Conservation (phyloP, 2,797 vertebrate genomes). For the Zonotrichia albicollis region DNA sequence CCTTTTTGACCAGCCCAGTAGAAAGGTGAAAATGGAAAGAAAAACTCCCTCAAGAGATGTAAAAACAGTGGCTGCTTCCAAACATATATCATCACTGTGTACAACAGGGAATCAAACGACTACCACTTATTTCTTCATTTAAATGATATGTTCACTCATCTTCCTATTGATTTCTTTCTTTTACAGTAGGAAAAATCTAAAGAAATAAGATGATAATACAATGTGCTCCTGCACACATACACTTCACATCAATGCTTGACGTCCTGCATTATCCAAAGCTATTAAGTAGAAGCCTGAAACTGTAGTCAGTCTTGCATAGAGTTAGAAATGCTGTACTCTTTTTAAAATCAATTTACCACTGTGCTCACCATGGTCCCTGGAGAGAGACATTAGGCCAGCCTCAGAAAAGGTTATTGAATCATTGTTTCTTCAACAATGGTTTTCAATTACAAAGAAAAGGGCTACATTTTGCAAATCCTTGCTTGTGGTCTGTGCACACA, state of each 20-base stretch:
- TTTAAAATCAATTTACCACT: slow-evolving; percentile 57
- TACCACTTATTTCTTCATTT: slow-evolving; percentile 14
- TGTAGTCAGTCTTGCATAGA: slow-evolving; percentile 45
- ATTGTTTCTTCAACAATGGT: slow-evolving; percentile 13
- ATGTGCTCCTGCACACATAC: neutral
- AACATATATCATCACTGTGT: neutral
- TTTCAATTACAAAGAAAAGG: slow-evolving; percentile 54
- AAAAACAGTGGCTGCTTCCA: neutral
- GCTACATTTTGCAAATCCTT: neutral
- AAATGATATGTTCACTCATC: neutral
- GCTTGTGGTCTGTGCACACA: neutral
- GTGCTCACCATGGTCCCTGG: neutral
- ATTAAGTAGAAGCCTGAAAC: slow-evolving; percentile 36
- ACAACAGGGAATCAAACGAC: neutral
- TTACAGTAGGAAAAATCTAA: neutral
- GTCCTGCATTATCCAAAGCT: neutral
- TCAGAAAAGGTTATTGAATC: slow-evolving; percentile 36
- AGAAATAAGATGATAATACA: neutral
- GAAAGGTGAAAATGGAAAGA: neutral
- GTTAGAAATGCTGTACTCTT: slow-evolving; percentile 18
- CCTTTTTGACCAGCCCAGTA: neutral
- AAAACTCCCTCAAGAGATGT: neutral
- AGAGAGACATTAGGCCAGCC: slow-evolving; percentile 31
- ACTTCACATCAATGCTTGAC: neutral
- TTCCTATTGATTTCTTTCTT: neutral